Evolutionary conservation across 2,113 vertebrate species (phyloP), one percentile per base, ranked within the genome.

Genomic region (Takifugu bimaculatus): DNA sequence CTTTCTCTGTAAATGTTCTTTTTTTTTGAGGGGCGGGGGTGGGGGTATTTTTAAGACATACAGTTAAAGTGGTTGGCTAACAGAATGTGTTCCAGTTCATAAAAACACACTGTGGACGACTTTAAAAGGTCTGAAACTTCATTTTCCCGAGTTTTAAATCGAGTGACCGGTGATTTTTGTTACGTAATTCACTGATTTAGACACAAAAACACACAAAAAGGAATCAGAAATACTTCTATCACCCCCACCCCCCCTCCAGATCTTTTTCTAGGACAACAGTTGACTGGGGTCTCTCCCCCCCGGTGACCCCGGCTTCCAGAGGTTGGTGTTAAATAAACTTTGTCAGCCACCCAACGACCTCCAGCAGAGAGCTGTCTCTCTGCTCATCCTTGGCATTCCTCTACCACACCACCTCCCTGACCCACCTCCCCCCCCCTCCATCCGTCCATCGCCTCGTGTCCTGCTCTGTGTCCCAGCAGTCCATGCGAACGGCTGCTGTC

Each of bases 241-340:
- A 62, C 45, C 29, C 10, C 54, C 39, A 26, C 56, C 11, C 55
- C 57, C 20, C 39, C 54, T 66, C 43, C 53, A 32, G 57, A 50
- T 60, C 26, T 72, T 57, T 62, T 56, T 42, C 39, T 50, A 57
- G 52, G 64, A 63, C 60, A 60, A 47, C 45, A 52, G 58, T 53
- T 58, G 12, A 65, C 25, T 52, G 11, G 57, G 20, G 35, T 35
- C 75, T 32, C 58, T 57, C 3, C 39, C 54, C 62, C 67, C 5
- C 27, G 0, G 13, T 87, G 83, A 87, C 83, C 83, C n/a, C 6
- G 39, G 72, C 77, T 69, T 60, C 60, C 65, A 78, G 81, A 72
- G 86, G 79, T 80, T 70, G 80, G 77, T 75, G 80, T 83, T 82
- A 85, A 85, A 77, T 86, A 87, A 88, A 87, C 85, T 73, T 76